Evolutionary conservation across 2,888 invertebrate genomes (phyloP), one percentile per base, ranked within the genome.

Genomic region (Spisula solida): DNA sequence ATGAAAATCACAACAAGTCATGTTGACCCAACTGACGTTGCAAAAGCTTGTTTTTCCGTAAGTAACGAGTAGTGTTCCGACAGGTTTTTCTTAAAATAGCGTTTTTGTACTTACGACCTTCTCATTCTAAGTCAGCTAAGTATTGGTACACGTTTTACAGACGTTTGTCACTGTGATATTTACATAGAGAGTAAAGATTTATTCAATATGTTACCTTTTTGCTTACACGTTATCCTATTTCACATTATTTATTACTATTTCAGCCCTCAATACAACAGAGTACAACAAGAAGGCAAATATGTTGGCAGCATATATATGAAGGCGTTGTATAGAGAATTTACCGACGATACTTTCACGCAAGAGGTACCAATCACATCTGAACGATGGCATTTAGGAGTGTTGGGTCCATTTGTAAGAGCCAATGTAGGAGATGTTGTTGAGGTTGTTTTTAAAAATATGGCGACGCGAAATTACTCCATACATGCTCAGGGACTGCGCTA

Each of bases 381-480:
- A 29, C 86, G 87, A n/a, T 60, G 81, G 16, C 94, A 94, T 84
- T 89, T 94, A 12, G 94, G 94, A 66, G 85, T 93, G 1, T 75
- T 93, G 0, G 96, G 96, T 16, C 96, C 96, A 0, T 93, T 94
- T 47, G 93, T 96, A n/a, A 91, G 91, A 79, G 95, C 93, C 8
- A 94, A 94, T 91, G 94, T 95, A n/a, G 95, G 95, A 0, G 96
- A 96, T 75, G 89, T 81, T 0, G 88, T 95, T 25, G 91, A 93
- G 79, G 93, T 95, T 55, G 85, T 89, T 1, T 93, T 92, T 80
- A 93, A 90, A 86, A 94, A 94, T 85, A 93, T 92, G 89, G 94
- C 93, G 12, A 88, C 85, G 18, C 81, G 92, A 14, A 85, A 88
- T 16, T 93, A 88, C 82, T 93, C 93, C 12, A 89, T 93, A n/a